Evolutionary conservation across 1,140 invertebrate species (phyloP), one percentile per base, ranked within the genome.

Genomic region (Drosophila ananassae): DNA sequence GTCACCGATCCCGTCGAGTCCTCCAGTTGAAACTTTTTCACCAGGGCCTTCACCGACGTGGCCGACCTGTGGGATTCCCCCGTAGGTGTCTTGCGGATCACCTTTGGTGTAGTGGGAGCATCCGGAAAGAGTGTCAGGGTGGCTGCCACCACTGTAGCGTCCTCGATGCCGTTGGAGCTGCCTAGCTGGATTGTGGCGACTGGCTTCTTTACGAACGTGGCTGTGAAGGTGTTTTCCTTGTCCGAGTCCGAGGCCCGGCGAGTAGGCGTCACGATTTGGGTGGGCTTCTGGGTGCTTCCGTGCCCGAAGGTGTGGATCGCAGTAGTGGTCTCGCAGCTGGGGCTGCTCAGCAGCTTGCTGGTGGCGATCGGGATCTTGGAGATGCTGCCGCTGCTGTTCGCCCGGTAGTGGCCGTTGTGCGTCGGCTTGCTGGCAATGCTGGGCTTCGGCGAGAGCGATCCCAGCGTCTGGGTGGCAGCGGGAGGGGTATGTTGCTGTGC

Each of bases 81-180:
- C 25, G 79, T 71, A 9, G 90, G 89, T 32, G 91, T 87, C 66
- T 92, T 91, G 21, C 90, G 83, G 60, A 87, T 90, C 56, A 94
- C 93, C 92, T 94, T 94, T 62, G 94, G 94, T 51, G 94, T 94
- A 73, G 93, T 94, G 68, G 94, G 94, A 25, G 93, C 94, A 83
- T 94, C 94, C 28, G 93, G 93, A 72, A 92, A 94, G 52, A 94
- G 91, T 2, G 80, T 83, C 28, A 87, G 56, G 4, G 84, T 91
- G 44, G 79, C 75, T 39, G 81, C 82, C 44, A 90, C 82, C 25
- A 90, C 77, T 8, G 89, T 82, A 24, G 85, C 61, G 24, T 84
- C 84, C 30, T 82, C 85, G 7, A 80, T 24, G 7, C 75, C 68
- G 25, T 81, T 81, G 64, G 48, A 37, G 22, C 69, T 80, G 67